Evolutionary conservation across 2,797 vertebrate genomes (phyloP), one percentile per base, ranked within the genome.

Genomic region (Takifugu ocellatus): DNA sequence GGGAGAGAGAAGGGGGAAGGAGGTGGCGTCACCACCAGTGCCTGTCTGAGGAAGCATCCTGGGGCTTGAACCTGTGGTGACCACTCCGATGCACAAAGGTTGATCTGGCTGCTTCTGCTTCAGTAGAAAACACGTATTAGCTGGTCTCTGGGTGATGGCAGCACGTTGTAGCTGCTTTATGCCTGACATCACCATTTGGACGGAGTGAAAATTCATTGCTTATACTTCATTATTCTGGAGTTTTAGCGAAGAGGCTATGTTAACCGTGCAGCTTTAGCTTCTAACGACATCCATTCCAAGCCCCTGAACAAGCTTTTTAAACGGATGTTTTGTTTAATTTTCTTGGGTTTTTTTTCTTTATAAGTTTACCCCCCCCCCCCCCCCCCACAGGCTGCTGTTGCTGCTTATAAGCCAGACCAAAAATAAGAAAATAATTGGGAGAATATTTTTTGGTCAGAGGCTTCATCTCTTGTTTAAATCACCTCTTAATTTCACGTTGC

Each of bases 21-120:
- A 88, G 87, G 87, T 87, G 89, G 87, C 87, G 87, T 87, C 87
- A 89, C 81, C 12, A 39, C 36, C 70, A 73, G 76, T 72, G 82
- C 73, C 79, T 75, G 75, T 87, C 78, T 87, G 79, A 70, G 83
- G 88, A 90, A 86, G 84, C 75, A 78, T 84, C 84, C 87, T 83
- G 78, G 81, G 82, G 81, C 79, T 85, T 84, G 83, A 86, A 90
- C 85, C 83, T 83, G 76, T 80, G 82, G 83, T 83, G 66, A 72
- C 70, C 78, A 68, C 75, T 88, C 80, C 83, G 72, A 87, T 81
- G 65, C 82, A 85, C 63, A 57, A 74, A 81, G 79, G 70, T 83
- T 72, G 75, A 79, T 70, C 73, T 81, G 68, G 65, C 84, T 77
- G 71, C 70, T 78, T 71, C 53, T 85, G 70, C 72, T 82, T 86